Conservation (phyloP, 2,113 vertebrate genomes). For the Hassar affinis region DNA sequence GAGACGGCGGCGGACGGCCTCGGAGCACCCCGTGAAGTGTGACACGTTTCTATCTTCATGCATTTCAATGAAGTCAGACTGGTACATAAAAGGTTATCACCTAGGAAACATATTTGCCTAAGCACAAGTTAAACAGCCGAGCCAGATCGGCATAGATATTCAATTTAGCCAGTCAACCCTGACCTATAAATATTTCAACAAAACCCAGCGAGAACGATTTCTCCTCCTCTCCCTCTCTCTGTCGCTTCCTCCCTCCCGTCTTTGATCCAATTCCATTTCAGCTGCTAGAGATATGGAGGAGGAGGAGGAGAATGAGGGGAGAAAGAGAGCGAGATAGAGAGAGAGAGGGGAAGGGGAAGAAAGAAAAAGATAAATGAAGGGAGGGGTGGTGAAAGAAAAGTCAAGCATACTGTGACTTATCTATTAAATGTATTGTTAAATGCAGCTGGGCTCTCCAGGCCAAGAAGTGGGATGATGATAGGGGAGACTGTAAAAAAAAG, state of each 20-base stretch:
- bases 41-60: conserved; percentile 99
- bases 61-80: conserved; percentile 99
- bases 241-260: conserved; percentile 72
- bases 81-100: conserved; percentile 99
- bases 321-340: conserved; percentile 81
- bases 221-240: conserved; percentile 70
- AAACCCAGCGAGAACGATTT: conserved; percentile 91
- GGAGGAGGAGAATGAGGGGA: conserved; percentile 68
- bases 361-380: conserved; percentile 75
- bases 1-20: conserved; percentile 84
- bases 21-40: conserved; percentile 82
- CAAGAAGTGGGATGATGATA: conserved; percentile 66
- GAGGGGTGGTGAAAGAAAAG: conserved; percentile 84
- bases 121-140: conserved; percentile 99
- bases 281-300: conserved; percentile 82
- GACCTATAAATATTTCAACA: conserved; percentile 99
- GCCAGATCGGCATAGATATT: conserved; percentile 99
- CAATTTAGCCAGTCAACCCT: conserved; percentile 99
- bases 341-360: conserved; percentile 78
- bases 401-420: conserved; percentile 90
- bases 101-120: conserved; percentile 99
- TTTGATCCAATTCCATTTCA: conserved; percentile 98
- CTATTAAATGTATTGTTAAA: conserved; percentile 97
- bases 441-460: conserved; percentile 87
- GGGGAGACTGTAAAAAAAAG: neutral